These are phyloP conservation scores for rabbit (Oryctolagus cuniculus) DNA, from an alignment of 2,113 vertebrate genomes.

Conservation along the genomic window DNA sequence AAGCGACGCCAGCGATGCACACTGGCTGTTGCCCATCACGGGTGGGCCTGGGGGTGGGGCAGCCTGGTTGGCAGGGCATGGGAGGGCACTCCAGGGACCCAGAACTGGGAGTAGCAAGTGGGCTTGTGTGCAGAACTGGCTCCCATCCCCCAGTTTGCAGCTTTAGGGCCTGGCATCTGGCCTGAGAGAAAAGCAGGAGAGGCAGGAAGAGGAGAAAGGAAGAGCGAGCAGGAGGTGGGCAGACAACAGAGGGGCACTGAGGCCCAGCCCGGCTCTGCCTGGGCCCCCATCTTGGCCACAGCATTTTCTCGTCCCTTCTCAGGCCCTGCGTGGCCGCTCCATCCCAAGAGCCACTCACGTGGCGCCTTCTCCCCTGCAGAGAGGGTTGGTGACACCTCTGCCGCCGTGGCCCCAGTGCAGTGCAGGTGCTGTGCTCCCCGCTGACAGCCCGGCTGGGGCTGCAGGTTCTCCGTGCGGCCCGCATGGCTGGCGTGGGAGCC, in stretches of 20 bases:
- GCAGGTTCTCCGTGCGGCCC: background rate
- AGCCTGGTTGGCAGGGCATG: background rate
- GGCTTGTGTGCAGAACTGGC: background rate
- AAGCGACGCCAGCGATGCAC: background rate
- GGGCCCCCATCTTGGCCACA: background rate
- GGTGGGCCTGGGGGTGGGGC: background rate
- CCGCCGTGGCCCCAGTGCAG: fast-evolving
- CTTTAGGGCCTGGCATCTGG: background rate
- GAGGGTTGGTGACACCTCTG: background rate
- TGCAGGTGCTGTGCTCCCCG: too few relatives aligned
- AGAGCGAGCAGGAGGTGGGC: background rate
- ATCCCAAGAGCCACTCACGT: fast-evolving
- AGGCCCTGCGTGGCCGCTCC: background rate
- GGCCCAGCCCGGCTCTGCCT: fast-evolving
- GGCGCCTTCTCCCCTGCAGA: fast-evolving
- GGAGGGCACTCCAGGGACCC: background rate
- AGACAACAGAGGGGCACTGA: background rate
- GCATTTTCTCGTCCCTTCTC: background rate
- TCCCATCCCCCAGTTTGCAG: too few relatives aligned
- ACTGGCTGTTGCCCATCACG: too few relatives aligned
- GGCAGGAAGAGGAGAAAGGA: background rate
- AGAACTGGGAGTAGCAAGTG: fast-evolving
- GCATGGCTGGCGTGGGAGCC: fast-evolving
- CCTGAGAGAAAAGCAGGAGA: background rate
- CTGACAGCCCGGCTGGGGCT: background rate